Conservation (phyloP, 2,888 invertebrate species). For the Crocallis elinguaria region DNA sequence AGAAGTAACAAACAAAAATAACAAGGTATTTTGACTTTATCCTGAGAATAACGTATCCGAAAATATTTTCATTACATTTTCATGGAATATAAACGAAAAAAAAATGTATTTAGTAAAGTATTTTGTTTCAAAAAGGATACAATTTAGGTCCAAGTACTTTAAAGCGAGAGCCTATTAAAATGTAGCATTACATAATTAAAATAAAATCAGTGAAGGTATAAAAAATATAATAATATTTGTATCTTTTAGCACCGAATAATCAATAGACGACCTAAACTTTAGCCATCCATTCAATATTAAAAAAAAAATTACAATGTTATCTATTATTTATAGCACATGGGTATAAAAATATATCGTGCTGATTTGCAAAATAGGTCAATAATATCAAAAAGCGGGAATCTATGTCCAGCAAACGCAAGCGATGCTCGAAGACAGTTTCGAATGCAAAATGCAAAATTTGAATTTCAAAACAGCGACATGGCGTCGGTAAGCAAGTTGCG, state of each 20-base stretch:
- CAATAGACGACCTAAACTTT: too few species aligned
- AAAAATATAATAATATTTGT: too few species aligned
- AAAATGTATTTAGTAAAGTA: not conserved
- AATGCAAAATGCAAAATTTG: slow-evolving; percentile 81
- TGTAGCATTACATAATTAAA: not conserved
- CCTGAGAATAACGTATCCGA: not conserved
- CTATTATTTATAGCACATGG: not conserved
- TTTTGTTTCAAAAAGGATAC: not conserved
- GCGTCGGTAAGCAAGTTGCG: slow-evolving; percentile 57
- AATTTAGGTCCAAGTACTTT: not conserved
- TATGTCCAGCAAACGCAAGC: slow-evolving; percentile 57
- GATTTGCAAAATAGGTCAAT: slow-evolving; percentile 25
- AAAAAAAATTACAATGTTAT: not conserved
- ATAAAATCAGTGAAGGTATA: not conserved
- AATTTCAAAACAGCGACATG: slow-evolving; percentile 78
- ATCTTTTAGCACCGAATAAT: too few species aligned
- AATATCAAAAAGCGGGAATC: slow-evolving; percentile 52
- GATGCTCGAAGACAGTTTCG: slow-evolving; percentile 69
- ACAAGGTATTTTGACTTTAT: not conserved
- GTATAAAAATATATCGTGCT: not conserved
- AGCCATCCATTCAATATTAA: too few species aligned
- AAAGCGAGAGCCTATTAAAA: not conserved
- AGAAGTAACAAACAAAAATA: not conserved
- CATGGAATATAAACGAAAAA: not conserved
- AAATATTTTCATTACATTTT: not conserved